Evolutionary conservation across 2,797 vertebrate species (phyloP), one percentile per base, ranked within the genome.

Genomic region (Spinibarbus caldwelli): DNA sequence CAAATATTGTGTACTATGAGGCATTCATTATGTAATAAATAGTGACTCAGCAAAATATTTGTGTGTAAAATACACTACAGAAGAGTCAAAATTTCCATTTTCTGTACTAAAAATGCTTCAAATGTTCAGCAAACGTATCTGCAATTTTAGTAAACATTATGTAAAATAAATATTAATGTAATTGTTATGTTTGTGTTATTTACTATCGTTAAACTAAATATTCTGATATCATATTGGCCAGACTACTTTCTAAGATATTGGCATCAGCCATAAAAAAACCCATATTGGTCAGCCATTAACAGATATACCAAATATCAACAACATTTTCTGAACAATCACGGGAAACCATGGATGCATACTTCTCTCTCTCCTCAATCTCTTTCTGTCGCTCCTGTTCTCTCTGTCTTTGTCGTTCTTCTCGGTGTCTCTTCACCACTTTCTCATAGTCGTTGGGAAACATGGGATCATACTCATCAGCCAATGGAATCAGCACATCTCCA

Each of bases 381-480:
- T 99, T 99, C 83, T 97, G 98, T 23, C 98, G 93, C 91, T 99
- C 98, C 93, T 97, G 95, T 92, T 99, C 98, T 41, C 98, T 95
- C 92, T 98, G 98, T 21, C 96, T 94, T 93, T 99, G 98, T 0
- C 97, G 94, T 1, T 99, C 98, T 84, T 99, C 98, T 43, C 98
- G 86, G 78, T 99, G 98, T 12, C 97, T 94, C 89, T 99, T 99
- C 79, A 99, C 94, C 78, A 99, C 98, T 83, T 99, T 99, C 81
- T 99, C 98, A 0, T 98, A 99, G 90, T 99, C 98, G 29, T 99
- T 99, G 87, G 98, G 98, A 90, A 97, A 99, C 97, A 99, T 98
- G 2, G 98, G 98, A 81, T 99, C 98, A 49, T 99, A 99, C 70
- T 99, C 98, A 41, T 99, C 98, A 0, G 97, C 97, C 89, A 99